Conservation (phyloP, 2,888 invertebrate genomes). For the Drosophila vallismaia region DNA sequence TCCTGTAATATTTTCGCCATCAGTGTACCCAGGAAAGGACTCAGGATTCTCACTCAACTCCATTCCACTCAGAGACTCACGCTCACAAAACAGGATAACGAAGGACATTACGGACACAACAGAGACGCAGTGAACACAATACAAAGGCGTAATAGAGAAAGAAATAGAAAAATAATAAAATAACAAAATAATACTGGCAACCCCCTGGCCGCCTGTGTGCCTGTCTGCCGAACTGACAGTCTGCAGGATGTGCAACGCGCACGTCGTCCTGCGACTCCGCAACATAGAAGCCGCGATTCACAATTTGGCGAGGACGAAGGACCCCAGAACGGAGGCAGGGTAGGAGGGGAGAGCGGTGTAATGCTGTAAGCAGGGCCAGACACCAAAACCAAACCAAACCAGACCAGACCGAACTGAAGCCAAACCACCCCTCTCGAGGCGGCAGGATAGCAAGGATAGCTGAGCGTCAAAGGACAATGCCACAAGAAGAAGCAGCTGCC, state of each 20-base stretch:
- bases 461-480: constrained; percentile 67
- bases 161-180: constrained; percentile 78
- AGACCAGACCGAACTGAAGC: constrained; percentile 23
- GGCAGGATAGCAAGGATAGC: constrained; percentile 19
- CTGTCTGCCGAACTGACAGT: constrained; percentile 19
- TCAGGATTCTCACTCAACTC: constrained; percentile 17
- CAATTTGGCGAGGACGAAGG: constrained; percentile 53
- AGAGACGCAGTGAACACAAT: constrained; percentile 48
- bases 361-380: constrained; percentile 61
- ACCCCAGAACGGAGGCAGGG: constrained; percentile 49
- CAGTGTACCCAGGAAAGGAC: constrained; percentile 28
- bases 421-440: constrained; percentile 67
- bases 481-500: constrained; percentile 62
- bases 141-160: constrained; percentile 66
- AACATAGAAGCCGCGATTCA: constrained; percentile 62
- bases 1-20: constrained; percentile 22
- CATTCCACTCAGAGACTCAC: constrained; percentile 21
- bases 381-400: constrained; percentile 29
- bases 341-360: constrained; percentile 43
- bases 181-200: constrained; percentile 72
- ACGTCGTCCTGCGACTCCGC: constrained; percentile 50
- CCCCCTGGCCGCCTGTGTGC: constrained; percentile 46
- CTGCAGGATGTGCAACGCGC: constrained; percentile 39
- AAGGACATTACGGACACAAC: constrained; percentile 64
- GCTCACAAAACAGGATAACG: constrained; percentile 26